Conservation (phyloP, 2,888 invertebrate species). For the Spodoptera exigua region DNA sequence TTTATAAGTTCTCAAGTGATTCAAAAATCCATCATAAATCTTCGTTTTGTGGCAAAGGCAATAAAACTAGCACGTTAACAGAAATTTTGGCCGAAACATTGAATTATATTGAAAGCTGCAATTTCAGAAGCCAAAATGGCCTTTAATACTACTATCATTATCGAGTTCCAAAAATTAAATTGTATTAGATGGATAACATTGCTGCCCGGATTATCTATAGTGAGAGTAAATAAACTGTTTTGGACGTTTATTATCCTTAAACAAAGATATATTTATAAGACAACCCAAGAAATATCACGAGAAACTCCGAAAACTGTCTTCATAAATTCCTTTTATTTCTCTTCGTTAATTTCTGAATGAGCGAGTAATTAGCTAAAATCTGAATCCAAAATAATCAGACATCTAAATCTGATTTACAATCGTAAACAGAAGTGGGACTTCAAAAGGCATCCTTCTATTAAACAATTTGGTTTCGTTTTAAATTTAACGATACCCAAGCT, state of each 20-base stretch:
- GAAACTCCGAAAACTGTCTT: background rate
- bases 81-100: no score
- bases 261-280: background rate
- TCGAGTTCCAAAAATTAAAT: no score
- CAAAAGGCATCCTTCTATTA: conserved; percentile 15
- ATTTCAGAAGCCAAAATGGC: no score
- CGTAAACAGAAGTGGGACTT: conserved; percentile 32
- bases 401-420: conserved; percentile 21
- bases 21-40: no score
- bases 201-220: no score
- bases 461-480: conserved; percentile 37
- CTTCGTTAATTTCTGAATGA: conserved; percentile 26
- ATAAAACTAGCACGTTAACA: no score
- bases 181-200: no score
- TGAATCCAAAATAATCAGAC: conserved; percentile 32
- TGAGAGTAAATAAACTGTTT: no score
- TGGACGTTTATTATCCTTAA: background rate
- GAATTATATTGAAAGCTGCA: no score
- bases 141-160: no score
- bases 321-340: conserved; percentile 2
- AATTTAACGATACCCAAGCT: conserved; percentile 10
- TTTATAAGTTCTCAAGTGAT: no score
- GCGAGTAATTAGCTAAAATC: conserved; percentile 27
- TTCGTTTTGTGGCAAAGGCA: no score
- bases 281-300: background rate